Evolutionary conservation across 2,113 vertebrate species (phyloP).

Genomic region (Gymnobelideus leadbeateri): DNA sequence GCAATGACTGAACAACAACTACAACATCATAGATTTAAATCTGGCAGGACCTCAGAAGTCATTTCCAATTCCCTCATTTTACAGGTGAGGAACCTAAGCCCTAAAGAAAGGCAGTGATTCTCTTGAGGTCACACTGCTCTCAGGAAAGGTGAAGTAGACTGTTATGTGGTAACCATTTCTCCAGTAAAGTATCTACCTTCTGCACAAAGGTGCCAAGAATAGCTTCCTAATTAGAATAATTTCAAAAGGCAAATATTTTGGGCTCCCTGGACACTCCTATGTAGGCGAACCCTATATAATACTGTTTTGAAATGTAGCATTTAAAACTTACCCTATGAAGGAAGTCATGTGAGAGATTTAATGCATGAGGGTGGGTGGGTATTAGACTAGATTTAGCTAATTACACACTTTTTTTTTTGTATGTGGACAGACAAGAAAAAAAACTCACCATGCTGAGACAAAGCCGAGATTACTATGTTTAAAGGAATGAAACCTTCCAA

Average conservation of each 20-base stretch:
- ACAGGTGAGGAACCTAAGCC: not conserved
- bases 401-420: not conserved
- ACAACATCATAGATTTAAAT: not conserved
- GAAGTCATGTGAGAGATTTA: slow-evolving; percentile 2
- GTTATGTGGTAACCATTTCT: slow-evolving; percentile 15
- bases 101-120: not conserved
- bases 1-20: not conserved
- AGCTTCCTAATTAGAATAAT: slow-evolving; percentile 30
- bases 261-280: slow-evolving; percentile 32
- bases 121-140: not conserved
- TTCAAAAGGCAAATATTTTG: slow-evolving; percentile 28
- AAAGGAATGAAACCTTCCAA: not conserved
- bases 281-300: slow-evolving; percentile 11
- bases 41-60: not conserved
- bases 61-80: not conserved
- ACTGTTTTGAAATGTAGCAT: slow-evolving; percentile 26
- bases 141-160: slow-evolving; percentile 36
- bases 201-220: slow-evolving; percentile 33
- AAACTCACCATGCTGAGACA: not conserved
- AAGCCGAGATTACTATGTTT: not conserved
- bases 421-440: slow-evolving; percentile 37
- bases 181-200: slow-evolving; percentile 37
- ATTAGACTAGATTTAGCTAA: not conserved
- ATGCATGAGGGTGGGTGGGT: not conserved
- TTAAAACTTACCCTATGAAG: slow-evolving; percentile 34